Base-by-base conservation (phyloP, 1,140 invertebrate species). In the Drosophila simulans region DNA sequence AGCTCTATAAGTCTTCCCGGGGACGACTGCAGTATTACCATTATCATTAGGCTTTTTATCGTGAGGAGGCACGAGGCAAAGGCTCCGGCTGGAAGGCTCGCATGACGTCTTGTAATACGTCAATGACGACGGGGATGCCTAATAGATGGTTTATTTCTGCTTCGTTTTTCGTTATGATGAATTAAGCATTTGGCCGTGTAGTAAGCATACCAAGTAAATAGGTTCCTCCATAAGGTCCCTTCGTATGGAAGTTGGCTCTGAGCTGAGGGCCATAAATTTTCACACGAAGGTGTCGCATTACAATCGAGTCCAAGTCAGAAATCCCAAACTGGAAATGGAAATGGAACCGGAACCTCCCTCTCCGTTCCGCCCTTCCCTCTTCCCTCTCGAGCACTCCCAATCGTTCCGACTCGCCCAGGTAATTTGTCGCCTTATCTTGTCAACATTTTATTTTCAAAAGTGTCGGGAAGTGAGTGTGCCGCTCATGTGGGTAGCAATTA, bases 391-490 rank as follows among this genome's bases (percentile, higher is more conserved):
- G 11, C 22, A 25, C 37, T 20, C 39, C n/a, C 10, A 11, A 39
- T 49, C 42, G 43, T 12, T 27, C 43, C 39, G 75, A 51, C 60
- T 35, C 45, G 58, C 54, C 74, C 48, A 73, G 68, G 57, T 66
- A 89, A 89, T 89, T 89, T 89, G 84, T 89, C 80, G 84, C 80
- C 80, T 83, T 89, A 88, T 88, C 83, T 83, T 89, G 80, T 83
- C 79, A 83, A 74, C 84, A 65, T 83, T 89, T 70, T 56, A 60
- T 53, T 57, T 76, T 56, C 51, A 34, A 48, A 45, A 22, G 49
- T 56, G 40, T 34, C n/a, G 63, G 51, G 46, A 43, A 20, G 27
- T 31, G 64, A 39, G 60, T 13, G 25, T 37, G 49, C 13, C 49
- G 58, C 22, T 43, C 63, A 77, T 88, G 75, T 82, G 75, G 69